Evolutionary conservation across 1,140 invertebrate species (phyloP), one percentile per base, ranked within the genome.

Genomic region (Babylonia areolata): DNA sequence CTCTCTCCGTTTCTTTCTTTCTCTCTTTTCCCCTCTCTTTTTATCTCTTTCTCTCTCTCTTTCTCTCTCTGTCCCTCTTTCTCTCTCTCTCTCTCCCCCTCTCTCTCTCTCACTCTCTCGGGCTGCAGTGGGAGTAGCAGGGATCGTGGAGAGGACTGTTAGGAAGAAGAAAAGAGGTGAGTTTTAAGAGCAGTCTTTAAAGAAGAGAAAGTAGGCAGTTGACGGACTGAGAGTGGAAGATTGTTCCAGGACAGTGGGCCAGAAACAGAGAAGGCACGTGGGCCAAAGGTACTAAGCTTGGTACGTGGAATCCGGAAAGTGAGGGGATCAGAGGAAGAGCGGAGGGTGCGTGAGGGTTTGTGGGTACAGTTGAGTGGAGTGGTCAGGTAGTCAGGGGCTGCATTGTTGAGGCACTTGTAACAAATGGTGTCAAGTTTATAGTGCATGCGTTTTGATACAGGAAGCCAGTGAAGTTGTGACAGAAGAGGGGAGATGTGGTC

Each of bases 241-340:
- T 73, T 37, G 35, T 73, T 73, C 71, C 71, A 73, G 71, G 6
- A 28, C 12, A 73, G 71, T 33, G 71, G 71, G 9, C 28, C 71
- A 73, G 71, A 73, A 37, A 73, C 12, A 73, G 23, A 73, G 35
- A 73, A 73, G 71, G 71, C 11, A 73, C 71, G 23, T 37, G 71
- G 15, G 35, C 28, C n/a, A 31, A 73, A 73, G n/a, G 28, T 73
- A 73, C 35, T 23, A n/a, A 12, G 23, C 15, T 37, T 73, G 71
- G 71, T 73, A 15, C 15, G 71, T 33, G n/a, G 12, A n/a, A 73
- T 73, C 35, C 12, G 35, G 9, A 73, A 73, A 73, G 71, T 51
- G 0, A 51, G 46, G 17, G 46, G 2, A 73, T 73, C 28, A 73
- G 71, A 73, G 35, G 28, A 73, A 73, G 71, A 73, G 15, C 71